Evolutionary conservation across 2,113 vertebrate genomes (phyloP), one percentile per base, ranked within the genome.

Genomic region (Xiphophorus maculatus): DNA sequence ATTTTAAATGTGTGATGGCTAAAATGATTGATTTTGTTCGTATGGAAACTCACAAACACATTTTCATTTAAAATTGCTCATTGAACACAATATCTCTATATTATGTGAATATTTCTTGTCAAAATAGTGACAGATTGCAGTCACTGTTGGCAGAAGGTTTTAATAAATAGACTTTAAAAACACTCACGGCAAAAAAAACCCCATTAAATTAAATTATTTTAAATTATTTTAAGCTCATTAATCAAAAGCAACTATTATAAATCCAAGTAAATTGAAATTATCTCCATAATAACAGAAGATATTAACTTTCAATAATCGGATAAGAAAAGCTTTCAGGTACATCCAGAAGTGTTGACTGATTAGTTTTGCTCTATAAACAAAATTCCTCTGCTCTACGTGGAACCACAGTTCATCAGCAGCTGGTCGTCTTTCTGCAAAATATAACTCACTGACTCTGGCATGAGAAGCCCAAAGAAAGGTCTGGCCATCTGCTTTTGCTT

Each of bases 391-490:
- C 32, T 71, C 58, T 63, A 69, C 63, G 37, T 48, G 80, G 37
- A 76, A 85, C 71, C 17, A 2, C 64, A 58, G 68, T 82, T 19
- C 51, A 75, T 83, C 51, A 54, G 40, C 81, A 77, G 67, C 70
- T 86, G 87, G 82, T 66, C 61, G 64, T 65, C 62, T 74, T 80
- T 72, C 74, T 42, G 0, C 70, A 73, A 81, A 79, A 84, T 74
- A 81, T 77, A 10, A 7, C 25, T 80, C 69, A 62, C 66, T 61
- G 61, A 51, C 33, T 58, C 63, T 48, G 19, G 35, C n/a, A 51
- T 29, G 71, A 54, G 71, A 84, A 48, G 40, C 71, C 37, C 77
- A 71, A 66, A 83, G 71, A 77, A 77, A 71, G 63, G 76, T 70
- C 68, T 73, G 80, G 77, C 87, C 80, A 77, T 88, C 80, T 81